Evolutionary conservation across 2,888 invertebrate species (phyloP).

Genomic region (Melanchra persicariae): DNA sequence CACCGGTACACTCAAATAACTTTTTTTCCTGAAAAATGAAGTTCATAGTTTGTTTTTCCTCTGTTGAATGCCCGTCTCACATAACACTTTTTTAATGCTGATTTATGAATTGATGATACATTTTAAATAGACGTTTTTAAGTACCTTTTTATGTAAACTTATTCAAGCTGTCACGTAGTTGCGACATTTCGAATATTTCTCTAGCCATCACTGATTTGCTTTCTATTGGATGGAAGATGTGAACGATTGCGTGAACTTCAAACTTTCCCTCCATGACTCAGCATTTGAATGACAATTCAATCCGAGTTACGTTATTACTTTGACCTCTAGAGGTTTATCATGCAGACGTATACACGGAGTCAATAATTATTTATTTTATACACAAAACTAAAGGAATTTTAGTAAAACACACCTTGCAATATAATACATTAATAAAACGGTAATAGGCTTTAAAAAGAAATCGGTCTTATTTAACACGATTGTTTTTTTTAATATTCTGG

Average conservation of each 20-base stretch:
- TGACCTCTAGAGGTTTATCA: constrained; percentile 44
- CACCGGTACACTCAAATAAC: too few relatives aligned
- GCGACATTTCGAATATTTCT: constrained; percentile 18
- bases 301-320: constrained; percentile 36
- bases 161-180: constrained; percentile 13
- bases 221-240: constrained; percentile 44
- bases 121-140: neutral
- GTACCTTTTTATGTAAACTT: constrained; percentile 13
- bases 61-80: too few relatives aligned
- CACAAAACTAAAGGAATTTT: neutral
- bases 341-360: neutral
- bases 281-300: constrained; percentile 29
- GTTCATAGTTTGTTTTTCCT: neutral
- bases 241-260: constrained; percentile 37
- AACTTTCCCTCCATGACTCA: constrained; percentile 56
- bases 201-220: constrained; percentile 22
- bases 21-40: too few relatives aligned
- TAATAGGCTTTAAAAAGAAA: too few relatives aligned
- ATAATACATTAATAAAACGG: neutral
- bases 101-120: neutral
- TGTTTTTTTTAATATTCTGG: too few relatives aligned
- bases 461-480: too few relatives aligned
- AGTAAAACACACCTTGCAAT: neutral
- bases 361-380: constrained; percentile 6
- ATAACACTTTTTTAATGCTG: neutral